Evolutionary conservation across 1,140 invertebrate species (phyloP), one percentile per base, ranked within the genome.

Genomic region (Drosophila nannoptera): DNA sequence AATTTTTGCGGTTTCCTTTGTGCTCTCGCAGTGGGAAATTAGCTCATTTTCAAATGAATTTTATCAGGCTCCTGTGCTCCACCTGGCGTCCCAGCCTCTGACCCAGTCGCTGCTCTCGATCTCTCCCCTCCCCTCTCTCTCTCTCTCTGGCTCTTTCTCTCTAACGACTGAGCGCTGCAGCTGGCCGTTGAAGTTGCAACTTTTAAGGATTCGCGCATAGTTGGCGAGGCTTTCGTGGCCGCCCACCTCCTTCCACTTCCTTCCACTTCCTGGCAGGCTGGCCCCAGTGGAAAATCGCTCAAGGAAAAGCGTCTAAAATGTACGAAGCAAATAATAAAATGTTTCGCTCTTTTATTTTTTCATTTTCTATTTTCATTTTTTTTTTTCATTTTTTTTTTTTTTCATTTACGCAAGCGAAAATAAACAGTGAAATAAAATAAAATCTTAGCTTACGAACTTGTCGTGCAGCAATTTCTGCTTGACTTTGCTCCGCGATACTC

Each of bases 381-480:
- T n/a, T n/a, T n/a, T n/a, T n/a, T n/a, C n/a, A n/a, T 40, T 7
- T 12, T 49, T 12, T 22, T 49, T 35, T 22, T 5, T 43, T 42
- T 6, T 43, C 7, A 4, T 42, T 14, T 14, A 12, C 14, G 38
- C 38, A 43, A 43, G 5, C 12, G 7, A 43, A 43, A 43, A 14
- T 14, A 43, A 43, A 43, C 7, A 7, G 0, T 6, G 14, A 29
- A 29, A 38, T 35, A 35, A 49, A 33, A 55, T 42, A 45, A 32
- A 74, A 72, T 64, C 43, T 80, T 16, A 32, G 55, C 48, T 63
- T 63, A 7, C 32, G 58, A 77, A 77, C 70, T 78, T 77, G 69
- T 73, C 64, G 11, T 46, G 38, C 68, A 54, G 46, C 33, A 54
- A 64, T 54, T 77, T 61, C 52, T 42, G 40, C 45, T 31, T 35